These are phyloP conservation scores for Kradibia gibbosae DNA, from an alignment of 1,140 invertebrate genomes.

Conservation along the genomic window DNA sequence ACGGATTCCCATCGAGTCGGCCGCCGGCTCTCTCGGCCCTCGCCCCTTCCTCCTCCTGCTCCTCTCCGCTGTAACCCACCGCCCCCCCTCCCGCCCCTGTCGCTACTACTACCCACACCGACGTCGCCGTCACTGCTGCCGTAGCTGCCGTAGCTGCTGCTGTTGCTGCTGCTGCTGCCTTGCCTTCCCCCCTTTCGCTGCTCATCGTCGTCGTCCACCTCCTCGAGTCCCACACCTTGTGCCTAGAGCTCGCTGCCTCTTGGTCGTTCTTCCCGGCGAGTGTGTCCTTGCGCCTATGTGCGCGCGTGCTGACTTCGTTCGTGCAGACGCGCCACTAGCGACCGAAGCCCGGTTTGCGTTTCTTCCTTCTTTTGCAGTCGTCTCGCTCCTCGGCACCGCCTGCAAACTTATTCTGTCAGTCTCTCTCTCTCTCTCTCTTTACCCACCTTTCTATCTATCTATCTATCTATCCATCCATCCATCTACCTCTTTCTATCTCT, in stretches of 20 bases:
- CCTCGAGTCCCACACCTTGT: background rate
- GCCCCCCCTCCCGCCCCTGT: background rate
- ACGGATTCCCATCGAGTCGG: constrained; percentile 16
- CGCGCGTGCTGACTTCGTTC: background rate
- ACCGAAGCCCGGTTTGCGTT: background rate
- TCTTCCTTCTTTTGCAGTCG: constrained; percentile 11
- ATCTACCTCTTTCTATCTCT: background rate
- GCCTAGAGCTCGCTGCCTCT: background rate
- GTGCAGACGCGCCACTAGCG: constrained; percentile 3
- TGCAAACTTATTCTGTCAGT: background rate
- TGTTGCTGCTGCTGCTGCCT: background rate
- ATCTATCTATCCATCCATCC: background rate
- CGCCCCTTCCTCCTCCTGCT: no score
- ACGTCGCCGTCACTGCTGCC: background rate
- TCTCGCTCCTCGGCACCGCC: constrained; percentile 16
- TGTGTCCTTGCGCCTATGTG: background rate
- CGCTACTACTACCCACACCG: no score
- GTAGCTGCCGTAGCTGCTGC: background rate
- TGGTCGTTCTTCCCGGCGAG: background rate
- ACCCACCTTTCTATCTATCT: background rate
- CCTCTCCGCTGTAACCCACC: background rate
- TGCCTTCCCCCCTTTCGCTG: background rate
- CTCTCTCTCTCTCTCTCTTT: background rate
- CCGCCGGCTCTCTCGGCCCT: no score
- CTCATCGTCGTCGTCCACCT: no score